Base-by-base conservation (phyloP, 2,797 vertebrate genomes). In the Semaprochilodus insignis region DNA sequence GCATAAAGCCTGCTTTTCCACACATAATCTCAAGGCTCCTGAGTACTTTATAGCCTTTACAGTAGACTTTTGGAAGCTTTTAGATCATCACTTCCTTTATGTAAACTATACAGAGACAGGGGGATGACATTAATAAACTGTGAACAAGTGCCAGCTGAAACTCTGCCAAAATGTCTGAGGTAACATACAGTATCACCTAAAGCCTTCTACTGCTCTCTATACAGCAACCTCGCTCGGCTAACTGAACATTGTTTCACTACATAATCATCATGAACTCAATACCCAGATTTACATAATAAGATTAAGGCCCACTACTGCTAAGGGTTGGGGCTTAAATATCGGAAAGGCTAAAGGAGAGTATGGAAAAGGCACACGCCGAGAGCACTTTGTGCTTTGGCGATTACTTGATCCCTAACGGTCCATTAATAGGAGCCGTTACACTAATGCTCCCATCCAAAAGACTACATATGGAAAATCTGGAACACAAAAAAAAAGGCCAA, bases 381-480 rank as follows among this genome's bases (percentile, higher is more conserved):
- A 81, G 66, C 67, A 54, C 36, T 75, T 59, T 62, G n/a, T 62
- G 34, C 52, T 19, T 40, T 62, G 5, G 74, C 62, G 17, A 74
- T 82, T 81, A 72, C 63, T 23, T 67, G 78, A 86, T 78, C 23
- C 16, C 54, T 66, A 54, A 78, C 36, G 48, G 52, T 76, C 34
- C n/a, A 79, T 76, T 80, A 77, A 85, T 83, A 83, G 66, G 78
- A 74, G 16, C 19, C 31, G 81, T 85, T 54, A 80, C 27, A 27
- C 60, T 75, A 82, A 72, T 21, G 27, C 65, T 72, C 63, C 72
- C 66, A 36, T 48, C 57, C 78, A 44, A 83, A 78, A 84, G 23
- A 65, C 55, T 34, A 19, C 54, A 11, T 51, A 70, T 82, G 81
- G 88, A 90, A 88, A 88, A 31, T 51, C 57, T 83, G 57, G 81